Conservation (phyloP, 2,797 vertebrate species). For the Sebastes melanostomus region DNA sequence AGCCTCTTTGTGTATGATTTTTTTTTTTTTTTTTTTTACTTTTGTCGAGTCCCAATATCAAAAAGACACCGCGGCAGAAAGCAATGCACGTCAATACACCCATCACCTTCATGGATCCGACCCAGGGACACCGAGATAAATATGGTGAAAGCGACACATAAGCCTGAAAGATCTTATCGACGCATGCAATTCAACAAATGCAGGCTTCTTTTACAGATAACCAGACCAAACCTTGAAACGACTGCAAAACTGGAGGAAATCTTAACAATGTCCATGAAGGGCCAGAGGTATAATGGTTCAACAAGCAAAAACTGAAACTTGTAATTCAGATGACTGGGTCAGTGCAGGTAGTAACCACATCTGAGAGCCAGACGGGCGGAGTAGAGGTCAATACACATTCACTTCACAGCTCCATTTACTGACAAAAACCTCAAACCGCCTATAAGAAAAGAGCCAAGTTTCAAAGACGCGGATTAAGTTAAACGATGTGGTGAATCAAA, state of each 20-base stretch:
- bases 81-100: background rate
- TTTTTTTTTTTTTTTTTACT: too few relatives aligned
- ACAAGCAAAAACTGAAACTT: background rate
- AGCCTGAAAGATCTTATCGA: background rate
- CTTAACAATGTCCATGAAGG: background rate
- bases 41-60: background rate
- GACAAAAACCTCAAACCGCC: conserved; percentile 7
- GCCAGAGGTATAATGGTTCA: background rate
- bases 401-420: conserved; percentile 23
- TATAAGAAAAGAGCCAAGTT: conserved; percentile 22
- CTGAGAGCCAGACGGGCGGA: background rate
- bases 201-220: background rate
- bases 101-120: background rate
- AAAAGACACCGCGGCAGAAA: background rate
- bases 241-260: background rate
- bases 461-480: conserved; percentile 32
- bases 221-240: background rate
- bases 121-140: background rate
- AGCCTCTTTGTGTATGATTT: background rate
- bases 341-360: background rate
- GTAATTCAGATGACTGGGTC: conserved; percentile 14
- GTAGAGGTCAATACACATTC: conserved; percentile 37
- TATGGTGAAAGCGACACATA: background rate
- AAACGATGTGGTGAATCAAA: conserved; percentile 41
- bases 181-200: background rate